phyloP scores from a whole-genome alignment of 1,140 invertebrate species.

The Bombus confusus region DNA sequence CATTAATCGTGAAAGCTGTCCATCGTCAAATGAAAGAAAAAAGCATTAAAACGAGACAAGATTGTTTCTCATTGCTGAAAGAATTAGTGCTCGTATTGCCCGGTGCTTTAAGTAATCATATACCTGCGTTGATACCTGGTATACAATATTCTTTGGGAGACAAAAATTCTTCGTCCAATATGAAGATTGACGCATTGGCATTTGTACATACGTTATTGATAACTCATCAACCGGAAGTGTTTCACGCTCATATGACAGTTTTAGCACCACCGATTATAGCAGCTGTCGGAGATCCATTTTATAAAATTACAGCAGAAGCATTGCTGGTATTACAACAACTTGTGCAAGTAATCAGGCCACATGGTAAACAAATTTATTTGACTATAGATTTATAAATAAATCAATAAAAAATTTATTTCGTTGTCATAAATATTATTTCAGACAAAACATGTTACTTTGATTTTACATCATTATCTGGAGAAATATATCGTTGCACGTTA shows the following conservation, averaged over 20 bases:
- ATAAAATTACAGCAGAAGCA: conserved; percentile 98
- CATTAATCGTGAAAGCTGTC: conserved; percentile 93
- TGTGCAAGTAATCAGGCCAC: conserved; percentile 96
- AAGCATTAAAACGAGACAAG: conserved; percentile 95
- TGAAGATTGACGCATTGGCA: conserved; percentile 98
- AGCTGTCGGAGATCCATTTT: conserved; percentile 97
- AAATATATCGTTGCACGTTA: conserved; percentile 93
- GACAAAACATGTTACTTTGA: conserved; percentile 87
- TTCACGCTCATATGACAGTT: conserved; percentile 89
- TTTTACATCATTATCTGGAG: conserved; percentile 89
- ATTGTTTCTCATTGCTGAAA: conserved; percentile 94
- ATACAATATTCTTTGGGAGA: conserved; percentile 96
- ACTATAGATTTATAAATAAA: background rate
- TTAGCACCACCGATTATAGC: conserved; percentile 94
- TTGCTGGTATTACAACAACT: conserved; percentile 96
- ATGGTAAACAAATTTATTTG: conserved; percentile 84
- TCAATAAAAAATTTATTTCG: background rate
- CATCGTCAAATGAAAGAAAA: conserved; percentile 96
- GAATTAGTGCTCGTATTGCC: conserved; percentile 95
- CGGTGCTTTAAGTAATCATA: conserved; percentile 92
- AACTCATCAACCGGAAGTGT: conserved; percentile 89
- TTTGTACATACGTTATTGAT: conserved; percentile 95
- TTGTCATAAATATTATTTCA: conserved; percentile 44
- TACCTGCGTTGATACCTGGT: conserved; percentile 93
- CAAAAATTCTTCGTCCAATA: conserved; percentile 97